Evolutionary conservation across 2,797 vertebrate genomes (phyloP).

Genomic region (Amblyraja radiata): DNA sequence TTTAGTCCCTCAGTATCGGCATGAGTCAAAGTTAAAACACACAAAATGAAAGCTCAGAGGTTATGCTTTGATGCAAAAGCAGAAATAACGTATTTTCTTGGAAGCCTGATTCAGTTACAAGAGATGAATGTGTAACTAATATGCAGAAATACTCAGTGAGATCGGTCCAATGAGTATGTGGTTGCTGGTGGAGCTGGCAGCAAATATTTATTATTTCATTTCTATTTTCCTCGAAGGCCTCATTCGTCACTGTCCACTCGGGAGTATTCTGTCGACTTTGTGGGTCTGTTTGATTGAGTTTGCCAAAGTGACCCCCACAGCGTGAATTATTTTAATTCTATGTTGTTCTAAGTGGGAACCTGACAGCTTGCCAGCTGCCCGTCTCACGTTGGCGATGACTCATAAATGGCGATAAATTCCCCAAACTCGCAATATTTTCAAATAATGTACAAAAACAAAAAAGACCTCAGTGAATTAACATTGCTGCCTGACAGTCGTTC

Average conservation of each 20-base stretch:
- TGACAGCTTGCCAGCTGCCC: neutral
- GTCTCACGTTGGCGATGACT: too few relatives aligned
- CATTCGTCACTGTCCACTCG: neutral
- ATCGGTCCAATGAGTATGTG: neutral
- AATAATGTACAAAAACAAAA: neutral
- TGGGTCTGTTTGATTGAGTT: slow-evolving; percentile 14
- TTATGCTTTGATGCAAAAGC: neutral
- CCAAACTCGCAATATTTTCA: neutral
- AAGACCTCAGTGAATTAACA: neutral
- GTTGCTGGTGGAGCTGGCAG: neutral
- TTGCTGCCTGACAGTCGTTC: neutral
- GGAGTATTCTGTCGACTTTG: neutral
- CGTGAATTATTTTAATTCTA: neutral
- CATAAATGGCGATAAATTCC: neutral
- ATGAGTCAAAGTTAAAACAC: neutral
- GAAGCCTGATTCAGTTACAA: neutral
- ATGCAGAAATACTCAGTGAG: neutral
- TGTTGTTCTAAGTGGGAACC: neutral
- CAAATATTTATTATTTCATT: neutral
- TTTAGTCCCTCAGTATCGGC: neutral
- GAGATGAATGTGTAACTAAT: neutral
- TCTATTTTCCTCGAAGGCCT: neutral
- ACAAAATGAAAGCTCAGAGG: neutral
- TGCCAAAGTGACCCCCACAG: neutral
- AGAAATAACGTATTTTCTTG: neutral